phyloP scores from a whole-genome alignment of 1,140 invertebrate species.

The Ceratina australensis region DNA sequence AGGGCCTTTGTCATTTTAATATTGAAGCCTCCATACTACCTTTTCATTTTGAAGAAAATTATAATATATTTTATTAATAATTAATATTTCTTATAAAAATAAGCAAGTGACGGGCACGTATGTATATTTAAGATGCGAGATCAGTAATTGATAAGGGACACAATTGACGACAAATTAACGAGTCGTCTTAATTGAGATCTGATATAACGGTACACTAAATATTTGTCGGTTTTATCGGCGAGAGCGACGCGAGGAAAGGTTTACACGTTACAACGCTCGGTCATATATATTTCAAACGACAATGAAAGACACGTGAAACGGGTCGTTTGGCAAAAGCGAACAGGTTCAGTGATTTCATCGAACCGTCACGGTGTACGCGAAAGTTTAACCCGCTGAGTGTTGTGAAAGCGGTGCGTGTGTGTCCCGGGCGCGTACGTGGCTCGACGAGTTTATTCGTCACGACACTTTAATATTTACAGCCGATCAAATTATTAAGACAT shows the following conservation, averaged over 20 bases:
- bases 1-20: too few relatives aligned
- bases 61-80: too few relatives aligned
- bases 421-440: background rate
- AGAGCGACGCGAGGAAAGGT: background rate
- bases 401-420: background rate
- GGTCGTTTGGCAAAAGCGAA: background rate
- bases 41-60: too few relatives aligned
- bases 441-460: constrained; percentile 19
- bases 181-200: too few relatives aligned
- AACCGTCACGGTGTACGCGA: constrained; percentile 6
- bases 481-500: constrained; percentile 13
- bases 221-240: too few relatives aligned
- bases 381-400: constrained; percentile 15
- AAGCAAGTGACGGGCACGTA: too few relatives aligned
- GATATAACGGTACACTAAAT: too few relatives aligned
- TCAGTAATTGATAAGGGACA: too few relatives aligned
- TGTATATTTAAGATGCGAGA: too few relatives aligned
- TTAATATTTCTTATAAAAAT: too few relatives aligned
- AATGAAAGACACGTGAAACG: background rate
- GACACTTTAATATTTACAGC: constrained; percentile 3
- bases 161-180: too few relatives aligned
- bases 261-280: background rate
- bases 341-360: constrained; percentile 10
- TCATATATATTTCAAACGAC: background rate
- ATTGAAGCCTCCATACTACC: too few relatives aligned